phyloP scores from a whole-genome alignment of 2,888 invertebrate genomes.

The Drosophila suboccidentalis region DNA sequence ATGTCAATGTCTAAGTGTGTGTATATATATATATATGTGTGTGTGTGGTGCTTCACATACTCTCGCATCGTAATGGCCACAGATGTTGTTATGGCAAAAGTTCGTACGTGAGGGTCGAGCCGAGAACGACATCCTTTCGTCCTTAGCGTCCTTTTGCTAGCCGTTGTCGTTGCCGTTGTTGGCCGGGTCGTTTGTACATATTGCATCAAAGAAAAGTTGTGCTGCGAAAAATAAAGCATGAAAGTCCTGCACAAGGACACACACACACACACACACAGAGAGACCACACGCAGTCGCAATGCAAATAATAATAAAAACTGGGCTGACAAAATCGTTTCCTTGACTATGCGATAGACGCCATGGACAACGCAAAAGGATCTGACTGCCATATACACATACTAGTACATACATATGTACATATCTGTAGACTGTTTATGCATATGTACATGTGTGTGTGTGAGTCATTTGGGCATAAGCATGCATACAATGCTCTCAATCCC shows the following conservation, averaged over 20 bases:
- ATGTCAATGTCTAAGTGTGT: constrained; percentile 8
- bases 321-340: constrained; percentile 62
- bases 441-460: not conserved
- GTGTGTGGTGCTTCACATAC: constrained; percentile 60
- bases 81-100: constrained; percentile 82
- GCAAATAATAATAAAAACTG: constrained; percentile 63
- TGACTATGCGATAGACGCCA: constrained; percentile 47
- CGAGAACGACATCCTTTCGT: constrained; percentile 70
- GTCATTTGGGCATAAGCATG: constrained; percentile 5
- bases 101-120: constrained; percentile 81
- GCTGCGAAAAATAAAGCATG: constrained; percentile 61
- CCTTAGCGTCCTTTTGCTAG: constrained; percentile 63
- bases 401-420: not conserved
- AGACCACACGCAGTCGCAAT: constrained; percentile 72
- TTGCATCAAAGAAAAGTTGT: constrained; percentile 80
- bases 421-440: not conserved
- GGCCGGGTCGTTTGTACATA: constrained; percentile 73
- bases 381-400: constrained; percentile 4
- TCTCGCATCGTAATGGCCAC: constrained; percentile 76
- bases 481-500: constrained; percentile 13
- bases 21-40: constrained; percentile 12
- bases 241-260: constrained; percentile 52
- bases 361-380: constrained; percentile 49
- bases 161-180: constrained; percentile 43
- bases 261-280: constrained; percentile 29